Conservation (phyloP, 2,888 invertebrate species). For the Eristalis intricaria region DNA sequence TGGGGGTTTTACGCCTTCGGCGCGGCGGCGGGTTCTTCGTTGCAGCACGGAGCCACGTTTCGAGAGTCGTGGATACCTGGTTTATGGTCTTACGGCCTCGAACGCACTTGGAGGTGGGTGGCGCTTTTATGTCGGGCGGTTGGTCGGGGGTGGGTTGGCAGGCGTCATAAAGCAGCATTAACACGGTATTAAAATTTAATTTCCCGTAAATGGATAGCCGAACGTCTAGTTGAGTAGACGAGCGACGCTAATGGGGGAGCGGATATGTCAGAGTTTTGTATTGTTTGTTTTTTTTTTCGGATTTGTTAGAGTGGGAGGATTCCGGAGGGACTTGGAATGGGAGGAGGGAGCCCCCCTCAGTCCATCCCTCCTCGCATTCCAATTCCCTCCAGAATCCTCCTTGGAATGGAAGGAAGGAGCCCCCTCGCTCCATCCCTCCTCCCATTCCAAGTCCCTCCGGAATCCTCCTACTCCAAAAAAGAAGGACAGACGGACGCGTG, state of each 20-base stretch:
- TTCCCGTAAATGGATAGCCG: slow-evolving; percentile 52
- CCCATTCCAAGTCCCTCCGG: background rate
- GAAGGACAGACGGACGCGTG: too few species aligned
- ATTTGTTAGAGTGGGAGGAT: background rate
- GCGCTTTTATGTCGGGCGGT: slow-evolving; percentile 25
- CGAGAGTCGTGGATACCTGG: slow-evolving; percentile 19
- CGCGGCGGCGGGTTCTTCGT: background rate
- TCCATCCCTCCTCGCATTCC: too few species aligned
- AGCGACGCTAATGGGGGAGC: background rate
- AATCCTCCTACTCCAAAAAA: background rate
- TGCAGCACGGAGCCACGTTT: background rate
- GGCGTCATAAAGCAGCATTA: slow-evolving; percentile 36
- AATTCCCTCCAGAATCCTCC: too few species aligned
- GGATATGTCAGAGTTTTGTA: background rate
- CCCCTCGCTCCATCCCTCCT: too few species aligned
- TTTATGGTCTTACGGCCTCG: slow-evolving; percentile 33
- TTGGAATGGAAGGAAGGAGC: too few species aligned
- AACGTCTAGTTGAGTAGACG: slow-evolving; percentile 1
- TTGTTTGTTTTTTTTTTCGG: background rate
- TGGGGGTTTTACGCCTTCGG: slow-evolving; percentile 21
- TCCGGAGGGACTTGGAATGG: background rate
- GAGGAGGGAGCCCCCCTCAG: too few species aligned
- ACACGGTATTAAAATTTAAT: slow-evolving; percentile 61
- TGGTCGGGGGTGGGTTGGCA: background rate
- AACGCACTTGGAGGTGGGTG: slow-evolving; percentile 21